Conservation (phyloP, 2,113 vertebrate genomes). For the Psettodes erumei region DNA sequence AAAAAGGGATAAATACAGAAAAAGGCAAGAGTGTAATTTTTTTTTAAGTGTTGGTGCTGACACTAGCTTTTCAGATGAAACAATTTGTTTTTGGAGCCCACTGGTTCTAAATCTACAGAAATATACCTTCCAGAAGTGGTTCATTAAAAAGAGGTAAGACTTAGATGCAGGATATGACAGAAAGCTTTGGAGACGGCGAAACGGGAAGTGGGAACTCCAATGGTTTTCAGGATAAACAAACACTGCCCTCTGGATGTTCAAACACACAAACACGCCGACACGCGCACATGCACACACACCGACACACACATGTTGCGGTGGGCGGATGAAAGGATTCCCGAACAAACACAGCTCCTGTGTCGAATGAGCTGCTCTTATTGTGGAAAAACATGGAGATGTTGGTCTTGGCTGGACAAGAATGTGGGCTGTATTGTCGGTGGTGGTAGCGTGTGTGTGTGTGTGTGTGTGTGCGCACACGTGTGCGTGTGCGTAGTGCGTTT, state of each 20-base stretch:
- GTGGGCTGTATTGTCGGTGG: slow-evolving; percentile 49
- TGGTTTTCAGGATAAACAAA: slow-evolving; percentile 64
- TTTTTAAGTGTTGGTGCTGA: not conserved
- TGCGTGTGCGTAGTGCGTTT: not conserved
- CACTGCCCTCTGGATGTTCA: slow-evolving; percentile 49
- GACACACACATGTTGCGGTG: slow-evolving; percentile 59
- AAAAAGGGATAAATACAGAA: not conserved
- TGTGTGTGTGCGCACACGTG: slow-evolving; percentile 22
- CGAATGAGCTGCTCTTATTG: slow-evolving; percentile 70
- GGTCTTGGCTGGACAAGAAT: slow-evolving; percentile 76
- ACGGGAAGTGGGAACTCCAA: slow-evolving; percentile 42
- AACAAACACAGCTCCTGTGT: slow-evolving; percentile 70
- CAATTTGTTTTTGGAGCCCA: not conserved
- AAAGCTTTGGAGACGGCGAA: not conserved
- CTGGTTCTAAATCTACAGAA: not conserved
- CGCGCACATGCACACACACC: slow-evolving; percentile 17
- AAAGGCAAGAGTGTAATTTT: not conserved
- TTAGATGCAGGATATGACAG: slow-evolving; percentile 11
- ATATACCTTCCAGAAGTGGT: not conserved
- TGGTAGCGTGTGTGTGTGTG: slow-evolving; percentile 32
- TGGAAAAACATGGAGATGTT: slow-evolving; percentile 77
- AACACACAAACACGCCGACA: slow-evolving; percentile 46
- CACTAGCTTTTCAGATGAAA: not conserved
- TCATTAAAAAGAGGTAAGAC: slow-evolving; percentile 3
- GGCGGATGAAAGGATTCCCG: slow-evolving; percentile 74